Conservation (phyloP, 2,797 vertebrate species). For the Staurois parvus region DNA sequence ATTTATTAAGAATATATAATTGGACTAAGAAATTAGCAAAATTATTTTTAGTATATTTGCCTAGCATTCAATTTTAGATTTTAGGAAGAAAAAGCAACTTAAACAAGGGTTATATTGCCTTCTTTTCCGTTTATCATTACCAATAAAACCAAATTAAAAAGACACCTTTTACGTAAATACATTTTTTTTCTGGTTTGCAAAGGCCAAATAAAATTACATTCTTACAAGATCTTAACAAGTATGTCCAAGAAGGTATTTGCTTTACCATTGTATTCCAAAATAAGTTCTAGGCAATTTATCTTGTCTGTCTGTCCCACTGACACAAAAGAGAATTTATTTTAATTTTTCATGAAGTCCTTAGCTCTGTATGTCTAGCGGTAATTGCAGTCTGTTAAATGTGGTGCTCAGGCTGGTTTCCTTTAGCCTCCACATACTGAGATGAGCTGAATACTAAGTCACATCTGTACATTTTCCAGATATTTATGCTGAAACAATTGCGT, state of each 20-base stretch:
- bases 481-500: conserved; percentile 63
- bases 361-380: not conserved
- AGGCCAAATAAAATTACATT: not conserved
- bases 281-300: conserved; percentile 19
- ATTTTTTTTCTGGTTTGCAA: not conserved
- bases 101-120: not conserved
- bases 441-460: conserved; percentile 65
- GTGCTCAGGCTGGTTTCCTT: not conserved
- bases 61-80: not conserved
- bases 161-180: not conserved
- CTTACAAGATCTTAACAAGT: no score
- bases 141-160: not conserved
- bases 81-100: not conserved
- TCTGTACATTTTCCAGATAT: conserved; percentile 64
- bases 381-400: conserved; percentile 21
- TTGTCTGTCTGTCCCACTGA: conserved; percentile 1
- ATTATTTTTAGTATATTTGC: not conserved
- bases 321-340: not conserved
- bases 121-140: no score
- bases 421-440: conserved; percentile 10
- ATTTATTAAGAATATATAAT: no score
- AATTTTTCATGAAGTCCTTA: not conserved
- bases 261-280: not conserved
- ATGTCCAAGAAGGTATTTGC: not conserved
- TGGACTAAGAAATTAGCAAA: no score